These are phyloP conservation scores for Huso huso DNA, from an alignment of 2,797 vertebrate species.

Conservation along the genomic window DNA sequence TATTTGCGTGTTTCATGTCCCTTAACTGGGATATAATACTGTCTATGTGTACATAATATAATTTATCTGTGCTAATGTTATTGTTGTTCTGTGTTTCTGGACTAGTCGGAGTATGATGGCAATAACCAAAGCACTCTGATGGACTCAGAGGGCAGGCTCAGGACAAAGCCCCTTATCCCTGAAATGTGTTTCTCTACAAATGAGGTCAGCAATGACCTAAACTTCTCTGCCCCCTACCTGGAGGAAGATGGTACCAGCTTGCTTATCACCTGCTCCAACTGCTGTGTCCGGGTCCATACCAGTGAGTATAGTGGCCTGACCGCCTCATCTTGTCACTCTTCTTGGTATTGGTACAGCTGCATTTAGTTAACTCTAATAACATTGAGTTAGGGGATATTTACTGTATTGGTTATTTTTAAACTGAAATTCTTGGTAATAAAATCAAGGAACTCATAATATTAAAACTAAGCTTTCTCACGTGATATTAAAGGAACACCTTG, in stretches of 20 bases:
- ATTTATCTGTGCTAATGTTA: no score
- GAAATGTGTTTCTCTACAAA: slow-evolving; percentile 90
- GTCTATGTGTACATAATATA: no score
- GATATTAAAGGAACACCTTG: no score
- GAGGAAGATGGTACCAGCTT: slow-evolving; percentile 82
- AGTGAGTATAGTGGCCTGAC: slow-evolving; percentile 62
- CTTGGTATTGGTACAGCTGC: background rate
- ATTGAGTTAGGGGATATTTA: no score
- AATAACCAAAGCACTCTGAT: slow-evolving; percentile 47
- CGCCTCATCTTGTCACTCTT: background rate
- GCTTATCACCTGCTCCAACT: slow-evolving; percentile 81
- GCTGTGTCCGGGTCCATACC: slow-evolving; percentile 83
- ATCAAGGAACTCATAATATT: no score
- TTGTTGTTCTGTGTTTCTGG: background rate
- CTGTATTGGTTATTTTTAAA: no score
- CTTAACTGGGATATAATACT: no score
- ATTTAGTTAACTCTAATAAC: no score
- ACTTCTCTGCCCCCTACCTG: slow-evolving; percentile 75
- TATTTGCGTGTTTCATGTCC: no score
- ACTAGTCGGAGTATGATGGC: slow-evolving; percentile 67
- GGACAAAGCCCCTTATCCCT: slow-evolving; percentile 88
- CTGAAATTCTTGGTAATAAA: no score
- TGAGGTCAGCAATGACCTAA: slow-evolving; percentile 70
- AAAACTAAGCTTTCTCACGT: no score
- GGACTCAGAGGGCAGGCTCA: slow-evolving; percentile 49